Evolutionary conservation across 2,797 vertebrate genomes (phyloP), one percentile per base, ranked within the genome.

Genomic region (Moxostoma hubbsi): DNA sequence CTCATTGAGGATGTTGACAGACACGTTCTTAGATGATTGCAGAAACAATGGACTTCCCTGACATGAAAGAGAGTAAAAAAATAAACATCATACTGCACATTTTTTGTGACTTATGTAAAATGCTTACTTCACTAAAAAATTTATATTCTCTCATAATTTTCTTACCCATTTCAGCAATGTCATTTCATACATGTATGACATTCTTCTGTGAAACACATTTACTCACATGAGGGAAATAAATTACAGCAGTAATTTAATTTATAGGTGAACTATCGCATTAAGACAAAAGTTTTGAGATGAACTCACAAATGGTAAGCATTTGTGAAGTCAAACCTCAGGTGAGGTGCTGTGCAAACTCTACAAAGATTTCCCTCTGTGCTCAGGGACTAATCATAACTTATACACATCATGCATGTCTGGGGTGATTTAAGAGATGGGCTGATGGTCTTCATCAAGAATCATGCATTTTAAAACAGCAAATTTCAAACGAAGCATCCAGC

Each of bases 21-120:
- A 97, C 82, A 99, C 93, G 45, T 99, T 99, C 90, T 95, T 95
- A 92, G 97, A 97, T 15, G 98, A 99, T 91, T 99, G 98, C 92
- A 99, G 95, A 92, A 96, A 96, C 80, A 99, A 91, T 3, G 97
- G 95, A 65, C 95, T 96, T 85, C 96, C 98, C 98, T 99, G 86
- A 1, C 3, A 75, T 54, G 83, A 63, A 50, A 75, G 58, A 89
- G 15, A 68, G 5, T 5, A 66, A 24, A 24, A 24, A 24, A 24
- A 24, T 24, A 24, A 24, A 24, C 24, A 24, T 24, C 24, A 24
- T 24, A 24, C 24, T 24, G 24, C 2, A 24, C 24, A 24, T 24
- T 24, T 24, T 24, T 24, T 24, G 24, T 24, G 24, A 24, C 24
- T 24, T 24, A 24, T 24, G 24, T 24, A 2, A 24, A 24, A 24